Evolutionary conservation across 1,140 invertebrate species (phyloP).

Genomic region (Apolygus lucorum): DNA sequence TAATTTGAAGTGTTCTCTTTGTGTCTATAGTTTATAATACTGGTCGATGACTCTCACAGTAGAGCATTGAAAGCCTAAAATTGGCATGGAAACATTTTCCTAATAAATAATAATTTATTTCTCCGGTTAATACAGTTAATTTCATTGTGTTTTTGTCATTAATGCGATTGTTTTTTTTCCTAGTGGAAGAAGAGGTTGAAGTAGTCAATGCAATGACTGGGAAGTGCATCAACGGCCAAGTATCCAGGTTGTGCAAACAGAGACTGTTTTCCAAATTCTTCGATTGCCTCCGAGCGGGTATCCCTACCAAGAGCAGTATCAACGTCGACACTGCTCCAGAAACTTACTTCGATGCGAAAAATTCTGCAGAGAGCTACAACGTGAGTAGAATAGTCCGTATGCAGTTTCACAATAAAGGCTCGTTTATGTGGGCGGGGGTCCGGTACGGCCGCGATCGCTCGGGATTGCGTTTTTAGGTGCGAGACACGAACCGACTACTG

Average conservation of each 20-base stretch:
- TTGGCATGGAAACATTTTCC: constrained; percentile 41
- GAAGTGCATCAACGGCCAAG: constrained; percentile 59
- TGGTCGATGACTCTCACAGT: too few species aligned
- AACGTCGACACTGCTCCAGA: constrained; percentile 21
- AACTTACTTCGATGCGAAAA: constrained; percentile 43
- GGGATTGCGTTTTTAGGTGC: too few species aligned
- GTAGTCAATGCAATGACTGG: constrained; percentile 74
- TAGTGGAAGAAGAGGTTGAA: constrained; percentile 50
- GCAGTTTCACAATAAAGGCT: too few species aligned
- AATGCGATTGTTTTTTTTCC: constrained; percentile 22
- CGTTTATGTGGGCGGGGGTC: too few species aligned
- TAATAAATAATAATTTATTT: constrained; percentile 27
- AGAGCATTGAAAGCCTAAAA: too few species aligned
- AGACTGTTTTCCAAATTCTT: constrained; percentile 59
- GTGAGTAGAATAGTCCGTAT: too few species aligned
- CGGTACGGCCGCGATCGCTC: too few species aligned
- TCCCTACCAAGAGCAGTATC: constrained; percentile 20
- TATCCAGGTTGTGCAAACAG: constrained; percentile 72
- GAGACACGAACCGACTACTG: too few species aligned
- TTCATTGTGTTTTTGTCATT: too few species aligned
- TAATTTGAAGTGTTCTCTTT: too few species aligned
- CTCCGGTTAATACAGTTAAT: too few species aligned
- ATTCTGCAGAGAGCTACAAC: constrained; percentile 42
- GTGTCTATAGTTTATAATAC: too few species aligned
- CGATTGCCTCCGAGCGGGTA: constrained; percentile 42